Base-by-base conservation (phyloP, 2,888 invertebrate species). In the Lithosia quadra region DNA sequence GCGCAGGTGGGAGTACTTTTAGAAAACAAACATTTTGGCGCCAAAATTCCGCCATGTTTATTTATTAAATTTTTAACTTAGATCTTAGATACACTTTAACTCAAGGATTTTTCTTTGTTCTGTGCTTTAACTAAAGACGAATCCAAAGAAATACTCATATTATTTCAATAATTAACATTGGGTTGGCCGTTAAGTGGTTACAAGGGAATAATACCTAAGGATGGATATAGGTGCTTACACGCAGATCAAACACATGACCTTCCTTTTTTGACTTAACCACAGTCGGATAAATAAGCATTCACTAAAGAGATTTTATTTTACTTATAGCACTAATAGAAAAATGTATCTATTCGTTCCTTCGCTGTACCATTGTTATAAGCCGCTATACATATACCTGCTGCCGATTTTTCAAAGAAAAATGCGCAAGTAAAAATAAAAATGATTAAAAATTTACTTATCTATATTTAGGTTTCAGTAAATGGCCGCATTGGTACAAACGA, bases 251-350 rank as follows among this genome's bases (percentile, higher is more conserved):
- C 18, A 5, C 15, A 43, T 43, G 18, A n/a, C 18, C 43, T 43
- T 5, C n/a, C 9, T 49, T 8, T 49, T 49, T 49, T 49, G 8
- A 8, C 49, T n/a, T 18, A 8, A 2, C 49, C n/a, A n/a, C 49
- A 49, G 49, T 49, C 49, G n/a, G 49, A n/a, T 49, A n/a, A n/a
- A n/a, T 49, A 49, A 7, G 49, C n/a, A 49, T 49, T 49, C 49
- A 49, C 49, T 9, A 49, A 43, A 49, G n/a, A 49, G 49, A 49
- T 49, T 49, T 49, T n/a, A 49, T 49, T 49, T 49, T 18, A 49
- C 49, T 49, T 49, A n/a, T 9, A 49, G n/a, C 49, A 18, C 18
- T 18, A 43, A 43, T 2, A 18, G 13, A 13, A 28, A 49, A 9
- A n/a, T n/a, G 1, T 18, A n/a, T n/a, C n/a, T n/a, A 9, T 49